These are phyloP conservation scores for Naja naja DNA, from an alignment of 2,113 vertebrate genomes.

Conservation along the genomic window DNA sequence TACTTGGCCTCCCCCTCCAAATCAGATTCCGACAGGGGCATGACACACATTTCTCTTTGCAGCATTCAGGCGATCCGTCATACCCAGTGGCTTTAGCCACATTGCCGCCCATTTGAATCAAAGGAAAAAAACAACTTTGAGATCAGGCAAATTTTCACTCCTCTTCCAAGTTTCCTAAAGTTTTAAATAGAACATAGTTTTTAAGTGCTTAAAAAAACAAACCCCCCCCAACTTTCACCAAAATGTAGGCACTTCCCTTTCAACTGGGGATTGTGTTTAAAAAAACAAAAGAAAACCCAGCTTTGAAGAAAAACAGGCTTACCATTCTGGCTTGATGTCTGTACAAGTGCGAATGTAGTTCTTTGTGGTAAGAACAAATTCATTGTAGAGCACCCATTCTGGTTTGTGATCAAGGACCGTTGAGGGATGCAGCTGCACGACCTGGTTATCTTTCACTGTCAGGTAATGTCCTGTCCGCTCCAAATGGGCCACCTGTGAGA, in stretches of 20 bases:
- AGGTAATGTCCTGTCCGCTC: conserved; percentile 95
- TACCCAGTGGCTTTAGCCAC: background rate
- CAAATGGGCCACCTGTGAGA: conserved; percentile 86
- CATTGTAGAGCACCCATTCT: conserved; percentile 97
- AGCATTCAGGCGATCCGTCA: background rate
- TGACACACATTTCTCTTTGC: background rate
- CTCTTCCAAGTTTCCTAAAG: background rate
- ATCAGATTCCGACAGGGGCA: no score
- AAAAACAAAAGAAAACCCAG: background rate
- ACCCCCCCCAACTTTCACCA: background rate
- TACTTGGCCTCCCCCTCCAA: no score
- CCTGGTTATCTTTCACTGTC: conserved; percentile 97
- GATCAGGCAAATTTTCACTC: background rate
- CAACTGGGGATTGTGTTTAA: background rate
- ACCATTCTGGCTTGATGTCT: conserved; percentile 97
- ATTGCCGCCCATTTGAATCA: background rate
- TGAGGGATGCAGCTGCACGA: conserved; percentile 95
- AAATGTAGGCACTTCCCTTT: background rate
- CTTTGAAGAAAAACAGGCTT: conserved; percentile 39
- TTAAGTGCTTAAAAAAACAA: background rate
- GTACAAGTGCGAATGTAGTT: conserved; percentile 97
- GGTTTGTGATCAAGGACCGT: conserved; percentile 97
- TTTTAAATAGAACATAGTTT: background rate
- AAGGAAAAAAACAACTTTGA: background rate
- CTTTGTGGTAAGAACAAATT: conserved; percentile 97